phyloP scores from a whole-genome alignment of 2,113 vertebrate species.

The Vidua chalybeata region DNA sequence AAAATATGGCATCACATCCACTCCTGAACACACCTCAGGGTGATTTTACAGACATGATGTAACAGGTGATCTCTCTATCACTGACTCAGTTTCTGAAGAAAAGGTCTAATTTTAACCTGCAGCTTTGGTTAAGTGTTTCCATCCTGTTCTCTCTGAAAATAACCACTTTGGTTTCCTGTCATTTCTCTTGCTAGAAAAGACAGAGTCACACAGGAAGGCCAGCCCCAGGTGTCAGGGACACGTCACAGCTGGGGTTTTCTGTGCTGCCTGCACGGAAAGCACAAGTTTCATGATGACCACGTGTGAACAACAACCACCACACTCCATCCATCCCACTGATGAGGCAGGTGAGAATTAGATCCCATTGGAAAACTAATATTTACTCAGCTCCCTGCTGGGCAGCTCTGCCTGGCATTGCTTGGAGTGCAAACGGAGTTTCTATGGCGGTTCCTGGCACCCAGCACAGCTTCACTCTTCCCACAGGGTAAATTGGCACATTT shows the following conservation, averaged over 20 bases:
- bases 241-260: background rate
- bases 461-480: conserved; percentile 23
- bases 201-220: background rate
- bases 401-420: background rate
- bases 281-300: background rate
- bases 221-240: background rate
- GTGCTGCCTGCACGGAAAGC: background rate
- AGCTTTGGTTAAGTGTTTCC: background rate
- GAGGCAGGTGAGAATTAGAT: background rate
- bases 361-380: background rate
- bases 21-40: background rate
- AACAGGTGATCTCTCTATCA: background rate
- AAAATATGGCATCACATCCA: background rate
- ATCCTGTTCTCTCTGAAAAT: background rate
- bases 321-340: background rate
- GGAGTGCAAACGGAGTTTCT: background rate
- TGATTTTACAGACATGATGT: background rate
- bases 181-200: background rate
- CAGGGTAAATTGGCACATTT: background rate
- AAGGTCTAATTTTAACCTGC: background rate
- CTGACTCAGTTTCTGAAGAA: background rate
- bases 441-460: background rate
- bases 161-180: background rate
- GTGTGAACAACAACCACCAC: background rate
- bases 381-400: background rate